Percentiles rank a stretch among this genome's conserved stretches.
Conservation (phyloP, 2,113 vertebrate genomes). For the Cepphus grylle region DNA sequence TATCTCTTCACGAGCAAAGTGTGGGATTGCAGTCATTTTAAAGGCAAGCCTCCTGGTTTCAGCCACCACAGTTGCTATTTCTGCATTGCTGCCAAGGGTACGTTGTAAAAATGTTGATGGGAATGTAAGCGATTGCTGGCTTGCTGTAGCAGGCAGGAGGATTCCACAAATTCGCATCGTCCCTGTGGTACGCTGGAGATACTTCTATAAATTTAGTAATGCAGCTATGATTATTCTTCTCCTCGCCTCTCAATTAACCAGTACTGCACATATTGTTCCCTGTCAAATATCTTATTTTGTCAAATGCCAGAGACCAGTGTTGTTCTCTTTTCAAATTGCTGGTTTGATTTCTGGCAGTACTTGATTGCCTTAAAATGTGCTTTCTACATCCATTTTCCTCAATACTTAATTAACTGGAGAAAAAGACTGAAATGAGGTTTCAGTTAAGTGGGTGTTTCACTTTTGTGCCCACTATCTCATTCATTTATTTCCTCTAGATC, state of each 20-base stretch:
- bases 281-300: slow-evolving; percentile 52
- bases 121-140: slow-evolving; percentile 4
- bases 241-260: slow-evolving; percentile 49
- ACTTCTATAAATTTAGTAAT: slow-evolving; percentile 48
- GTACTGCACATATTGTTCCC: slow-evolving; percentile 63
- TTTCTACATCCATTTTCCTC: slow-evolving; percentile 58
- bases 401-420: slow-evolving; percentile 57
- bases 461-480: slow-evolving; percentile 26
- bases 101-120: neutral
- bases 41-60: neutral
- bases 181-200: slow-evolving; percentile 6
- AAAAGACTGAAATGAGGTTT: slow-evolving; percentile 49
- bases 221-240: slow-evolving; percentile 53
- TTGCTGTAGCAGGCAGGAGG: slow-evolving; percentile 30
- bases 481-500: slow-evolving; percentile 38
- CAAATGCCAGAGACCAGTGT: slow-evolving; percentile 50
- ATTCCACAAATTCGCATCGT: neutral
- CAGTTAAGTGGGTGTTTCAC: slow-evolving; percentile 46
- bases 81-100: neutral
- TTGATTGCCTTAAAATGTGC: slow-evolving; percentile 56
- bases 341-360: slow-evolving; percentile 60
- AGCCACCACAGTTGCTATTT: slow-evolving; percentile 18
- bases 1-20: neutral
- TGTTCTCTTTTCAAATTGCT: slow-evolving; percentile 60
- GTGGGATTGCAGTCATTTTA: neutral